phyloP scores from a whole-genome alignment of 2,888 invertebrate species.

The Microdon myrmicae region DNA sequence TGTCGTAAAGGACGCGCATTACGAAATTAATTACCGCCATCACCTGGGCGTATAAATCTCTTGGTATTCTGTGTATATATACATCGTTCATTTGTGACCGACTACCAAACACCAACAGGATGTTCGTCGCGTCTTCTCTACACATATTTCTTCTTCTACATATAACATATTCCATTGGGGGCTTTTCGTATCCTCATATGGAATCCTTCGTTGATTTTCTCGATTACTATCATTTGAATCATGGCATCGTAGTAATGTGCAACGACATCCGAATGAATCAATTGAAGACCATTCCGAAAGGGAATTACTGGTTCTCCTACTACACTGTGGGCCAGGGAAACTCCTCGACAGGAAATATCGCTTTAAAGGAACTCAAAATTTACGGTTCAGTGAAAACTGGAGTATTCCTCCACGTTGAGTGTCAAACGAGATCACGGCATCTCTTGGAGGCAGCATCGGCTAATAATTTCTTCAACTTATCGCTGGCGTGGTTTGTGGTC shows the following conservation, averaged over 20 bases:
- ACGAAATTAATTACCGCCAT: conserved; percentile 45
- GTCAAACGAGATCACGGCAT: conserved; percentile 22
- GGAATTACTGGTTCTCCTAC: conserved; percentile 56
- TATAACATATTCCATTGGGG: conserved; percentile 1
- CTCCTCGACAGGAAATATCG: neutral
- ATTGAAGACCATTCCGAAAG: conserved; percentile 14
- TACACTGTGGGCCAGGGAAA: conserved; percentile 33
- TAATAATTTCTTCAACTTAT: conserved; percentile 56
- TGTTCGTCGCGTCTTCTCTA: conserved; percentile 7
- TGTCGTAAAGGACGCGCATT: conserved; percentile 39
- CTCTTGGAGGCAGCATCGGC: conserved; percentile 54
- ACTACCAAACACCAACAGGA: conserved; percentile 23
- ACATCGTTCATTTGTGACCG: conserved; percentile 2
- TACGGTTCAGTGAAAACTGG: conserved; percentile 55
- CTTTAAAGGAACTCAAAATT: conserved; percentile 56
- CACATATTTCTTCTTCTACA: conserved; percentile 12
- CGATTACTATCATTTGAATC: conserved; percentile 57
- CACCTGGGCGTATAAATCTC: conserved; percentile 40
- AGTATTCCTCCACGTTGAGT: conserved; percentile 53
- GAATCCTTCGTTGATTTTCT: conserved; percentile 59
- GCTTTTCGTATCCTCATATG: conserved; percentile 21
- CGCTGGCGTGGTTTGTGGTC: conserved; percentile 60
- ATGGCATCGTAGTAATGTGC: conserved; percentile 54
- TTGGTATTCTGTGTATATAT: conserved; percentile 12
- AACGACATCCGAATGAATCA: conserved; percentile 8